These are phyloP conservation scores for Equus quagga DNA, from an alignment of 2,113 vertebrate species.

Conservation along the genomic window DNA sequence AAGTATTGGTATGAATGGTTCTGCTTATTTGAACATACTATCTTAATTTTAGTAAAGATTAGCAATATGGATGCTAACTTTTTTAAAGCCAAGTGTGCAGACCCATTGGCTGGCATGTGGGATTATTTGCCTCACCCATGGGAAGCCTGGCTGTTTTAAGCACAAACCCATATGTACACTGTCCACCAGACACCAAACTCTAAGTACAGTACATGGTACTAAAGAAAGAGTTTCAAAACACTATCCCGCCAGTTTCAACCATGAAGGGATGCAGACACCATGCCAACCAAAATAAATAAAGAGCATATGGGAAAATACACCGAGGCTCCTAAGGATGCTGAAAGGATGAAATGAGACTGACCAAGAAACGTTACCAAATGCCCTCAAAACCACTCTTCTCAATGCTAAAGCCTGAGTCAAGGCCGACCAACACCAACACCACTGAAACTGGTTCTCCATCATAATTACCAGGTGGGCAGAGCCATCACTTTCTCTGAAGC, in stretches of 20 bases:
- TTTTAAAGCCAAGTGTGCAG: background rate
- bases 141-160: background rate
- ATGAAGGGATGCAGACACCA: background rate
- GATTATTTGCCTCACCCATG: background rate
- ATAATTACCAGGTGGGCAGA: background rate
- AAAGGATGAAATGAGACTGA: background rate
- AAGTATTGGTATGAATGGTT: background rate
- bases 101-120: background rate
- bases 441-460: background rate
- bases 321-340: background rate
- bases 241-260: background rate
- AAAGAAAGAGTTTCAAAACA: background rate
- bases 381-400: background rate
- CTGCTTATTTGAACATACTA: background rate
- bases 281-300: background rate
- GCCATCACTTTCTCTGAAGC: background rate
- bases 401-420: background rate
- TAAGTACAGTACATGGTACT: background rate
- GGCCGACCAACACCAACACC: background rate
- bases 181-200: background rate
- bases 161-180: background rate
- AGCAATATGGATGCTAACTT: background rate
- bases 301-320: background rate
- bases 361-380: background rate
- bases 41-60: background rate